Evolutionary conservation across 1,140 invertebrate species (phyloP).

Genomic region (Drosophila pseudoananassae): DNA sequence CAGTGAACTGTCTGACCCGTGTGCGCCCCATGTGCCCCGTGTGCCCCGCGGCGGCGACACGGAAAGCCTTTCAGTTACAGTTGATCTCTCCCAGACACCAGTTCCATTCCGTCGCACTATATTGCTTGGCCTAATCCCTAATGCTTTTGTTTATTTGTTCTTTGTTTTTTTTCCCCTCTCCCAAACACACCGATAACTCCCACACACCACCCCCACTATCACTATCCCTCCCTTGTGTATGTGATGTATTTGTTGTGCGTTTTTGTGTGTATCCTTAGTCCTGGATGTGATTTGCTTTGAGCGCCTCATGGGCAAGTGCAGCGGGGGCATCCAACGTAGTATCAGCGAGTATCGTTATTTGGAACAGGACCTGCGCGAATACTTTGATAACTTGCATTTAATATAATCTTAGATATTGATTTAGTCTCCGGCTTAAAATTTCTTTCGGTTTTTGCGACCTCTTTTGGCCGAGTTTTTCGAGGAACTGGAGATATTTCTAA

Average conservation of each 20-base stretch:
- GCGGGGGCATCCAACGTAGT: conserved; percentile 64
- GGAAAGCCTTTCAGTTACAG: conserved; percentile 21
- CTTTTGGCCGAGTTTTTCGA: background rate
- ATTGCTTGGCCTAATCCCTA: conserved; percentile 50
- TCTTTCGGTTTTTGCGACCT: background rate
- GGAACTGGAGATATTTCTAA: background rate
- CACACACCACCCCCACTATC: conserved; percentile 1
- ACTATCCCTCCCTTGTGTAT: conserved; percentile 12
- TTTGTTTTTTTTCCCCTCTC: conserved; percentile 40
- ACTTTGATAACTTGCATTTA: conserved; percentile 60
- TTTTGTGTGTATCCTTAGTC: conserved; percentile 51
- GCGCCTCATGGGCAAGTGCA: conserved; percentile 75
- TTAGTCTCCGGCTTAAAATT: background rate
- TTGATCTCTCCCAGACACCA: conserved; percentile 36
- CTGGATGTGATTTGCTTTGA: conserved; percentile 81
- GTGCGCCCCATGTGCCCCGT: conserved; percentile 88
- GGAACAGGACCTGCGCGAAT: conserved; percentile 75
- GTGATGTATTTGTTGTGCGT: conserved; percentile 34
- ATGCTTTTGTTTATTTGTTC: conserved; percentile 65
- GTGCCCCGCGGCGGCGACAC: conserved; percentile 83
- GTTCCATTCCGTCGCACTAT: conserved; percentile 5
- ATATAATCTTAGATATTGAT: conserved; percentile 7
- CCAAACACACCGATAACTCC: background rate
- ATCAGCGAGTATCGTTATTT: conserved; percentile 79
- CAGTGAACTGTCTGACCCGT: background rate